Evolutionary conservation across 2,888 invertebrate species (phyloP).

Genomic region (Cacoxenus indagator): DNA sequence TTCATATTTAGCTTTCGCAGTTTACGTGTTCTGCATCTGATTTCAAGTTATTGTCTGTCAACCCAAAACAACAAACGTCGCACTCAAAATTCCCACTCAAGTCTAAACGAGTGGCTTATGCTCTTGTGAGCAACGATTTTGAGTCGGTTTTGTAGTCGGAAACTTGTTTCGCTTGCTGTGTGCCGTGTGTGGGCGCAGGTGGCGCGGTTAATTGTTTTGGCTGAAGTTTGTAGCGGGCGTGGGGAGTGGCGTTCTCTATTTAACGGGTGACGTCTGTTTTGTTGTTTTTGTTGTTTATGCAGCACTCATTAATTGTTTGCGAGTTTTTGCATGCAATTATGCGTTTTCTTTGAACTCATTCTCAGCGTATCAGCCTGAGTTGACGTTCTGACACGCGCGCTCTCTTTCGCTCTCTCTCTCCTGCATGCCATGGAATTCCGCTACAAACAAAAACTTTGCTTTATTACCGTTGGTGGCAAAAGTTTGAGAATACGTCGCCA

Average conservation of each 20-base stretch:
- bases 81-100: too few species aligned
- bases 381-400: background rate
- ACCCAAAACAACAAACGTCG: too few species aligned
- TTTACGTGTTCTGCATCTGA: background rate
- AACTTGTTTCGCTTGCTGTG: too few species aligned
- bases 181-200: conserved; percentile 1
- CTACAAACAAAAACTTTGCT: too few species aligned
- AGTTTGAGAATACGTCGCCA: background rate
- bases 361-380: background rate
- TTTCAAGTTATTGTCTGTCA: too few species aligned
- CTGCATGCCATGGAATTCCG: too few species aligned
- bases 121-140: too few species aligned
- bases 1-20: background rate
- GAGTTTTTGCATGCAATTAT: background rate
- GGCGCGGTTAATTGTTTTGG: too few species aligned
- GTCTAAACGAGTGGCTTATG: too few species aligned
- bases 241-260: background rate
- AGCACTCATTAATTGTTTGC: background rate
- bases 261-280: background rate
- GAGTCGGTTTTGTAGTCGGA: too few species aligned
- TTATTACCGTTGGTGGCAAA: conserved; percentile 11
- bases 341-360: conserved; percentile 10
- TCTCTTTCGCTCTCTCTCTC: background rate
- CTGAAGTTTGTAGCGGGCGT: background rate
- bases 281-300: conserved; percentile 2